Evolutionary conservation across 2,888 invertebrate genomes (phyloP), one percentile per base, ranked within the genome.

Genomic region (Meta bourneti): DNA sequence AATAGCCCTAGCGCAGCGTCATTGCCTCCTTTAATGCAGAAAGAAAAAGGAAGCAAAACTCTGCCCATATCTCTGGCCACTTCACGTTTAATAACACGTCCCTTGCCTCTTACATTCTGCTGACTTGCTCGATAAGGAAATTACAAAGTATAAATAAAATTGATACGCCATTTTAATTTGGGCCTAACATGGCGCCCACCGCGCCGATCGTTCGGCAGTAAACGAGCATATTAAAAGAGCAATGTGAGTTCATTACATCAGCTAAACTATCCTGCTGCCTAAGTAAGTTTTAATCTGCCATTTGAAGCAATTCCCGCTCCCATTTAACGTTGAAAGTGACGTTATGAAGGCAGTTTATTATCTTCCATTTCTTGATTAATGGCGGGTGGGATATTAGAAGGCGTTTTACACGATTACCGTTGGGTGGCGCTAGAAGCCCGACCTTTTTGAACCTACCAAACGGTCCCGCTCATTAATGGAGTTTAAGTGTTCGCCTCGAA

Each of bases 271-370:
- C 91, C 84, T 89, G 91, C 91, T 89, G 84, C 91, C 91, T 92
- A 92, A 92, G 91, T 92, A 92, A 92, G 91, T 92, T 92, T 92
- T 92, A 92, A 92, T 92, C 91, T 92, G 88, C 91, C 91, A 92
- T 92, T 92, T 92, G 88, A 89, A 91, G 91, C 91, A 91, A 91
- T 91, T 91, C 91, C 91, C 78, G 87, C 84, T 79, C 91, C 91
- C 86, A 86, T 85, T 92, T 89, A 84, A 79, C 91, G 88, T 91
- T 88, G 91, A 88, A 88, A 89, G 91, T 89, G 89, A 89, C 88
- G 91, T 92, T 92, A 92, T 92, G 88, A 92, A 92, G 84, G 89
- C 89, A 88, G 88, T 92, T 92, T 92, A 92, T 92, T 92, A 92
- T 92, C 91, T 92, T 92, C 87, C 80, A 89, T 89, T 92, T 92